These are phyloP conservation scores for Idris sp. DNA, from an alignment of 1,140 invertebrate species.

Conservation along the genomic window DNA sequence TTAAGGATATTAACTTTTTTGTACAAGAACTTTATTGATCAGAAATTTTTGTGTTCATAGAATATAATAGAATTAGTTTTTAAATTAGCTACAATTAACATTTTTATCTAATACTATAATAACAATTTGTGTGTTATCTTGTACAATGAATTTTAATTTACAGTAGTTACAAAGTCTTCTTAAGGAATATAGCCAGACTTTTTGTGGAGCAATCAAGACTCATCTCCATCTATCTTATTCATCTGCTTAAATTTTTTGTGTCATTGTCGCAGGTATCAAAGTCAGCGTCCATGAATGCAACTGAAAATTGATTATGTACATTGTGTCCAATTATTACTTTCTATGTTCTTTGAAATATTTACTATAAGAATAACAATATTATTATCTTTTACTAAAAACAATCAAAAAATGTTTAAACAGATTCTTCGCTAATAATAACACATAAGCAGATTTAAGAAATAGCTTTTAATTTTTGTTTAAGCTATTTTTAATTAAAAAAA, in stretches of 20 bases:
- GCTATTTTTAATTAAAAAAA: too few species aligned
- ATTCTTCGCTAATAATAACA: too few species aligned
- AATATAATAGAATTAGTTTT: too few species aligned
- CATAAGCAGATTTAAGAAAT: too few species aligned
- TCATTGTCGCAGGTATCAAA: constrained; percentile 46
- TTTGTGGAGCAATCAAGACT: constrained; percentile 47
- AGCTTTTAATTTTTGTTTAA: too few species aligned
- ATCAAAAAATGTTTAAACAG: too few species aligned
- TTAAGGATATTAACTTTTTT: too few species aligned
- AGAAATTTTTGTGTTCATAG: too few species aligned
- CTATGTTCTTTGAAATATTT: background rate
- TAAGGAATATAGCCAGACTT: constrained; percentile 25
- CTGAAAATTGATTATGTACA: constrained; percentile 48
- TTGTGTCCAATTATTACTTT: constrained; percentile 35
- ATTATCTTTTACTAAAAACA: too few species aligned
- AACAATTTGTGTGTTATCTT: too few species aligned
- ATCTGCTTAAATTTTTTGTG: constrained; percentile 55
- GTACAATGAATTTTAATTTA: constrained; percentile 21
- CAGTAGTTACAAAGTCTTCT: constrained; percentile 11
- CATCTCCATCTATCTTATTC: constrained; percentile 51
- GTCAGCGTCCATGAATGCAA: constrained; percentile 30
- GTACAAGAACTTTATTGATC: too few species aligned
- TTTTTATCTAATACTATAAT: background rate
- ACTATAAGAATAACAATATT: background rate
- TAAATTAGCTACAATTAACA: too few species aligned